phyloP scores from a whole-genome alignment of 2,797 vertebrate genomes.

The Enteromius fasciolatus region DNA sequence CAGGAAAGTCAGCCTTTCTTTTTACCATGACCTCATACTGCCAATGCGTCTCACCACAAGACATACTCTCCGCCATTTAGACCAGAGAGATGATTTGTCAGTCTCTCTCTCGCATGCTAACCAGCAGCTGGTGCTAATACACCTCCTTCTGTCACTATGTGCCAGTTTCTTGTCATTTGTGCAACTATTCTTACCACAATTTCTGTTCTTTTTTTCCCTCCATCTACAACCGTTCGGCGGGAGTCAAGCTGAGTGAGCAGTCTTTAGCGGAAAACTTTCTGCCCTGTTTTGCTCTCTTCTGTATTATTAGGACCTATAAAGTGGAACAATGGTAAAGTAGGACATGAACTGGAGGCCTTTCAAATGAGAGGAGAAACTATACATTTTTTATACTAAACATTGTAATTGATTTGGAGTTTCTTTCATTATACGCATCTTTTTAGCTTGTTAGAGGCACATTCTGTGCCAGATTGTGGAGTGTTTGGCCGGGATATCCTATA shows the following conservation, averaged over 20 bases:
- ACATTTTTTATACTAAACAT: conserved; percentile 28
- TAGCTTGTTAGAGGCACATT: conserved; percentile 17
- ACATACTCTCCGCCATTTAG: conserved; percentile 51
- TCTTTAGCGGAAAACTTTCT: conserved; percentile 68
- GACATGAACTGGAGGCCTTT: conserved; percentile 57
- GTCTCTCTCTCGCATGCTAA: conserved; percentile 60
- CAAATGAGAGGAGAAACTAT: background rate
- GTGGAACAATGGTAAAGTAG: conserved; percentile 69
- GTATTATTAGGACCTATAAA: conserved; percentile 43
- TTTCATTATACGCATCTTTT: conserved; percentile 1
- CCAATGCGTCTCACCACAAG: conserved; percentile 59
- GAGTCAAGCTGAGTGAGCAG: conserved; percentile 71
- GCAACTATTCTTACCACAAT: conserved; percentile 51
- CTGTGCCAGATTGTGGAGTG: background rate
- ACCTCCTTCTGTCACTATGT: conserved; percentile 64
- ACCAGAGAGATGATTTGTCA: conserved; percentile 58
- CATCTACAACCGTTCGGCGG: conserved; percentile 21
- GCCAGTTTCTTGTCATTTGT: conserved; percentile 53
- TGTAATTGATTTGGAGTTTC: background rate
- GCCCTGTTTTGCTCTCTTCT: conserved; percentile 49
- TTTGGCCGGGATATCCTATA: conserved; percentile 11
- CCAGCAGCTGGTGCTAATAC: conserved; percentile 46
- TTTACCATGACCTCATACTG: conserved; percentile 59
- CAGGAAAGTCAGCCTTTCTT: conserved; percentile 51
- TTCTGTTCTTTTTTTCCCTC: conserved; percentile 34